Conservation (phyloP, 2,113 vertebrate species). For the Misgurnus anguillicaudatus region DNA sequence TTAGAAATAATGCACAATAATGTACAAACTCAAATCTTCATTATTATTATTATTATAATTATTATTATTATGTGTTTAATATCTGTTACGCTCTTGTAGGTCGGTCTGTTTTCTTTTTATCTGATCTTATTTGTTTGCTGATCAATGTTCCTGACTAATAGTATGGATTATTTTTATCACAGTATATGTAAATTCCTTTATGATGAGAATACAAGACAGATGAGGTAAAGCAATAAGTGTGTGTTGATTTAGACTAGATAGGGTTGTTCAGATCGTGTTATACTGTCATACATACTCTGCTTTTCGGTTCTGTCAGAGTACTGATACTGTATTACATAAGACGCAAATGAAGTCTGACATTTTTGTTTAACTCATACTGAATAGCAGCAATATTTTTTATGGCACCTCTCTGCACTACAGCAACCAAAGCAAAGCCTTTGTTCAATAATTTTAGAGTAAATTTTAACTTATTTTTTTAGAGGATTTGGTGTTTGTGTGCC, state of each 20-base stretch:
- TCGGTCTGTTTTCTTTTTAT: background rate
- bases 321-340: background rate
- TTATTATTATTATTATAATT: too few relatives aligned
- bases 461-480: background rate
- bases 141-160: background rate
- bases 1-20: background rate
- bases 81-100: background rate
- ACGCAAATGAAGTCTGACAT: background rate
- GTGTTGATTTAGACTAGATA: background rate
- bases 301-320: background rate
- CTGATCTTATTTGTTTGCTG: background rate
- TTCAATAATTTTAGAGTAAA: too few relatives aligned
- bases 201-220: background rate
- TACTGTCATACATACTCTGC: background rate
- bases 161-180: background rate
- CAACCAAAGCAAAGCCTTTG: conserved; percentile 8
- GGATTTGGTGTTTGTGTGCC: conserved; percentile 24
- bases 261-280: too few relatives aligned
- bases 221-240: background rate
- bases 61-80: background rate
- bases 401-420: background rate
- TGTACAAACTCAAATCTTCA: background rate
- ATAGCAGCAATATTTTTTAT: conserved; percentile 13
- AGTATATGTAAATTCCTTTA: background rate
- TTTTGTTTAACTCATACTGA: background rate